Base-by-base conservation (phyloP, 1,140 invertebrate genomes). In the Bombyx mandarina region DNA sequence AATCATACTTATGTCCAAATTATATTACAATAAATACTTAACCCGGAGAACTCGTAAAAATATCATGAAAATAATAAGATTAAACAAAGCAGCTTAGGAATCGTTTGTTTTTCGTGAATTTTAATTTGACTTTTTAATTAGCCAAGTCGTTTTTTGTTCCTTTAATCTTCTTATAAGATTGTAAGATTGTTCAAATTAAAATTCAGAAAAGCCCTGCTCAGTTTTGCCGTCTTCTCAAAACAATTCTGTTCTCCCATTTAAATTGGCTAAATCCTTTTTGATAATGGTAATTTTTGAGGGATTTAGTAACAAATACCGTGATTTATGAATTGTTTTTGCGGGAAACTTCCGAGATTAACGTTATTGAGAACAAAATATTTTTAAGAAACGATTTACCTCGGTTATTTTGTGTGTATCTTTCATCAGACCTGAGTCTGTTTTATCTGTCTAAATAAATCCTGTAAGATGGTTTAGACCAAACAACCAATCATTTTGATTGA, bases 121-220 rank as follows among this genome's bases (percentile, higher is more conserved):
- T 71, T 72, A 75, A 80, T 77, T 80, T 75, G 75, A 75, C 72
- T 78, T 80, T 78, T 80, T 80, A 77, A 80, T 77, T 77, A 75
- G 71, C 45, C 45, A 59, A 69, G 66, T 71, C 66, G 60, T 70
- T 75, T 71, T 69, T 65, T 71, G 62, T 67, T 65, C 60, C 60
- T 62, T 68, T 68, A 78, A 78, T 78, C 76, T 73, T 77, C 76
- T 81, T 81, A 81, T 68, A 70, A 75, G 74, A 78, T 78, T 72
- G 63, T 71, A 70, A 75, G 72, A 77, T 79, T 74, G 67, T 71
- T 56, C 68, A 73, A 77, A 81, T 81, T 79, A 76, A 75, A 76
- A 74, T 79, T 74, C 67, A 56, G 60, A 56, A 60, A 70, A 73
- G 62, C 69, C 60, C 54, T 56, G 52, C 68, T 79, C 71, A 75